Evolutionary conservation across 2,888 invertebrate genomes (phyloP).

Genomic region (Rhagium mordax): DNA sequence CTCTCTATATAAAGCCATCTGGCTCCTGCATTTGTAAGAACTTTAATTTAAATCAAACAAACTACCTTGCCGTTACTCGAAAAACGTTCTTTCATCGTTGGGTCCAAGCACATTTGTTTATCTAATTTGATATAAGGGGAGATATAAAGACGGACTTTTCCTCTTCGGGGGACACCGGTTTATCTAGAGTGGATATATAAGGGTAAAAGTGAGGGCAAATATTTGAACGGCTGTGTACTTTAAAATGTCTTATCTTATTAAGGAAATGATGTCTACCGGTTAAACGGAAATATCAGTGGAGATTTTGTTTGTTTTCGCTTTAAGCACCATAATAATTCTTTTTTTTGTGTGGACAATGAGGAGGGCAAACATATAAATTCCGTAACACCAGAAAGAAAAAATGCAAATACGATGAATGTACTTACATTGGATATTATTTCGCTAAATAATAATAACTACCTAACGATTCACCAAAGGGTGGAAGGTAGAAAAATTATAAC

Average conservation of each 20-base stretch:
- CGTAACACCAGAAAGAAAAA: no score
- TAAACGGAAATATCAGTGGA: slow-evolving; percentile 55
- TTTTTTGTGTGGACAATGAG: background rate
- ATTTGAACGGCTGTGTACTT: slow-evolving; percentile 57
- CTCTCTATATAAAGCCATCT: background rate
- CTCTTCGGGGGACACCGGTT: slow-evolving; percentile 18
- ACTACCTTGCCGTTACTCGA: slow-evolving; percentile 8
- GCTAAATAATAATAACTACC: no score
- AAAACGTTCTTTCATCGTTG: slow-evolving; percentile 9
- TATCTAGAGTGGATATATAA: slow-evolving; percentile 20
- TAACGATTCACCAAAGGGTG: no score
- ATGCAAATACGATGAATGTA: no score
- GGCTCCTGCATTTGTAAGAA: background rate
- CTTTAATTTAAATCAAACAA: slow-evolving; percentile 26
- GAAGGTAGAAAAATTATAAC: no score
- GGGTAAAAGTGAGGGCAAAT: slow-evolving; percentile 49
- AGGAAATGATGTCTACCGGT: slow-evolving; percentile 46
- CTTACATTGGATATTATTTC: no score
- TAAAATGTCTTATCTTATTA: slow-evolving; percentile 63
- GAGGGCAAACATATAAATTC: background rate
- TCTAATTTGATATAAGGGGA: slow-evolving; percentile 47
- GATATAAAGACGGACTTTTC: slow-evolving; percentile 31
- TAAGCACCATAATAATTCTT: slow-evolving; percentile 42
- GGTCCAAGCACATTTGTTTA: slow-evolving; percentile 45
- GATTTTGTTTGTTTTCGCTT: slow-evolving; percentile 54